Evolutionary conservation across 2,797 vertebrate species (phyloP).

Genomic region (Enteromius viviparus): DNA sequence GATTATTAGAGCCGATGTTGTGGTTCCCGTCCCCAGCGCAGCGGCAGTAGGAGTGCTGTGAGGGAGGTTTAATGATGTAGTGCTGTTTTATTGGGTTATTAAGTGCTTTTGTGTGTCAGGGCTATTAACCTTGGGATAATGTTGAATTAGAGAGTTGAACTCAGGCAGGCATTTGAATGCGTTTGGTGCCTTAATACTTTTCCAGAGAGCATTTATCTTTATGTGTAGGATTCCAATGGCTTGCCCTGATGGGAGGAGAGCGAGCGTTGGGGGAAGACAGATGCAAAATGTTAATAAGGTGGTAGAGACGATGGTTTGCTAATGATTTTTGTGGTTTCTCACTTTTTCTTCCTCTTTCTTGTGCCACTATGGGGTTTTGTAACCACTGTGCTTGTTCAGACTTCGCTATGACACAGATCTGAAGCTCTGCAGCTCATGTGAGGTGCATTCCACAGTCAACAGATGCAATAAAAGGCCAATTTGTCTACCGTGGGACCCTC

Average conservation of each 20-base stretch:
- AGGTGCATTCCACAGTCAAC: constrained; percentile 43
- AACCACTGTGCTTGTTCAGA: constrained; percentile 26
- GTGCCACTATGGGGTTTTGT: not conserved
- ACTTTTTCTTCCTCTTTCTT: constrained; percentile 14
- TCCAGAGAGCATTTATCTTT: constrained; percentile 58
- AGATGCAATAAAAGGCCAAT: constrained; percentile 49
- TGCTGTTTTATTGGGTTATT: constrained; percentile 74
- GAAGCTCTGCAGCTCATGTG: constrained; percentile 10
- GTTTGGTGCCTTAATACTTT: constrained; percentile 64
- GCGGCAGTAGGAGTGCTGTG: constrained; percentile 57
- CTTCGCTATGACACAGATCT: not conserved
- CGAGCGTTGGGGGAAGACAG: not conserved
- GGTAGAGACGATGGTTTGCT: constrained; percentile 19
- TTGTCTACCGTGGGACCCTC: constrained; percentile 40
- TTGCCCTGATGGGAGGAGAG: constrained; percentile 54
- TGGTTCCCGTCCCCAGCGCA: constrained; percentile 53
- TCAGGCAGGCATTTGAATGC: constrained; percentile 71
- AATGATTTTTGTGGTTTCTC: constrained; percentile 36
- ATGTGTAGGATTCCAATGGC: constrained; percentile 60
- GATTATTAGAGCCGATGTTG: constrained; percentile 57
- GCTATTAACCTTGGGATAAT: constrained; percentile 76
- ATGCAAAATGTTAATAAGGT: constrained; percentile 27
- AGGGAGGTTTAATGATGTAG: constrained; percentile 67
- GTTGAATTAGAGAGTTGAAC: constrained; percentile 66
- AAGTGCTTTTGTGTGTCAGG: constrained; percentile 74